phyloP scores from a whole-genome alignment of 2,113 vertebrate species.

The Apistogramma diplotaenia region DNA sequence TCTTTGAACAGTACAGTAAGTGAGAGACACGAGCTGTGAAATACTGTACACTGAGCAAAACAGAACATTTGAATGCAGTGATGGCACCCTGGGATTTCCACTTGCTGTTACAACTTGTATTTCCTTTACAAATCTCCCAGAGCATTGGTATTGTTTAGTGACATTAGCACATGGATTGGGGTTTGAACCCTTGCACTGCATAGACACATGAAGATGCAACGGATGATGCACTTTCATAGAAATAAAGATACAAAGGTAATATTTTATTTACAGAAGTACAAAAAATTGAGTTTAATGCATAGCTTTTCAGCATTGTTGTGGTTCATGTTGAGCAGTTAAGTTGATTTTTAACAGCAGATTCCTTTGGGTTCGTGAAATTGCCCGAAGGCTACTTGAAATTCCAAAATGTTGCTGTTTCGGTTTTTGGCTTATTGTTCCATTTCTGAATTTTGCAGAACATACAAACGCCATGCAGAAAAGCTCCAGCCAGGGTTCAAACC shows the following conservation, averaged over 20 bases:
- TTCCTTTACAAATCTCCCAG: conserved; percentile 56
- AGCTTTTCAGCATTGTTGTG: too few relatives aligned
- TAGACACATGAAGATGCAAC: background rate
- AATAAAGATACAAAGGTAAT: background rate
- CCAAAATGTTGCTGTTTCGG: background rate
- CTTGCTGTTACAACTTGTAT: conserved; percentile 33
- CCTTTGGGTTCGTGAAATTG: rapidly evolving
- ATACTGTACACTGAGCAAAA: conserved; percentile 40
- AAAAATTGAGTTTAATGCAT: too few relatives aligned
- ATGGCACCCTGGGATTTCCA: conserved; percentile 51
- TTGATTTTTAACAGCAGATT: background rate
- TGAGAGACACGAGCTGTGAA: conserved; percentile 8
- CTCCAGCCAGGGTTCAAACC: background rate
- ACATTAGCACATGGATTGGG: conserved; percentile 1
- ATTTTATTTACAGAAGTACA: background rate
- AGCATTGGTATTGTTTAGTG: conserved; percentile 32
- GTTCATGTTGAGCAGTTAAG: background rate
- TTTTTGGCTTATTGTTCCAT: background rate
- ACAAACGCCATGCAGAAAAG: background rate
- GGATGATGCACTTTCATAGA: background rate
- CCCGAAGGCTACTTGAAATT: background rate
- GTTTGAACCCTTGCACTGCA: background rate
- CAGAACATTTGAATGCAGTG: conserved; percentile 41
- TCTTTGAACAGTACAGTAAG: conserved; percentile 50
- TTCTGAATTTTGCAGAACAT: background rate